Evolutionary conservation across 2,888 invertebrate species (phyloP).

Genomic region (Heliconius ethilla): DNA sequence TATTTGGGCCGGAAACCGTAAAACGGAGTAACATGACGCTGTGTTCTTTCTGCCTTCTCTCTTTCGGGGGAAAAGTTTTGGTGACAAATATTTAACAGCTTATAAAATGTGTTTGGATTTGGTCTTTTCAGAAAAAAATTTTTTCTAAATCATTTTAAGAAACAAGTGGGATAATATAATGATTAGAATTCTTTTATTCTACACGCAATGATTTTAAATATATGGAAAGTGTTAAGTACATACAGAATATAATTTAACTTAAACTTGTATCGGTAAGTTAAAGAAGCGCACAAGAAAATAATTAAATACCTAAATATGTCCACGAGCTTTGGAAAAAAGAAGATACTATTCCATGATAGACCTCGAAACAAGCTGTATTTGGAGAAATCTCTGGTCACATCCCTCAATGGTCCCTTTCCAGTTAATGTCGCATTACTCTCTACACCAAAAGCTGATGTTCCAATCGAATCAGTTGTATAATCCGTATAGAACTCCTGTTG

Average conservation of each 20-base stretch:
- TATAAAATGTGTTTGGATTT: too few species aligned
- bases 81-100: too few species aligned
- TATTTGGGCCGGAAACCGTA: too few species aligned
- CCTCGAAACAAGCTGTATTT: conserved; percentile 46
- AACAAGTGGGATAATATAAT: too few species aligned
- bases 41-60: too few species aligned
- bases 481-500: conserved; percentile 49
- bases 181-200: too few species aligned
- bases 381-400: conserved; percentile 50
- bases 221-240: neutral
- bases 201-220: too few species aligned
- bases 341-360: conserved; percentile 47
- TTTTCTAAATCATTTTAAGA: too few species aligned
- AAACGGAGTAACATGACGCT: neutral
- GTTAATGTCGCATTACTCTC: conserved; percentile 50
- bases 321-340: conserved; percentile 52
- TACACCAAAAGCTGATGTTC: conserved; percentile 52
- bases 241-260: neutral
- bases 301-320: conserved; percentile 47
- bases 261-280: neutral
- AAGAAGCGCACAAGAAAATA: neutral
- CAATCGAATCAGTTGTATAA: conserved; percentile 53
- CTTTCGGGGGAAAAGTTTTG: too few species aligned
- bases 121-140: too few species aligned
- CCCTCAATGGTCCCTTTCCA: conserved; percentile 49